phyloP scores from a whole-genome alignment of 2,888 invertebrate genomes.

The Plagiodera versicolora region DNA sequence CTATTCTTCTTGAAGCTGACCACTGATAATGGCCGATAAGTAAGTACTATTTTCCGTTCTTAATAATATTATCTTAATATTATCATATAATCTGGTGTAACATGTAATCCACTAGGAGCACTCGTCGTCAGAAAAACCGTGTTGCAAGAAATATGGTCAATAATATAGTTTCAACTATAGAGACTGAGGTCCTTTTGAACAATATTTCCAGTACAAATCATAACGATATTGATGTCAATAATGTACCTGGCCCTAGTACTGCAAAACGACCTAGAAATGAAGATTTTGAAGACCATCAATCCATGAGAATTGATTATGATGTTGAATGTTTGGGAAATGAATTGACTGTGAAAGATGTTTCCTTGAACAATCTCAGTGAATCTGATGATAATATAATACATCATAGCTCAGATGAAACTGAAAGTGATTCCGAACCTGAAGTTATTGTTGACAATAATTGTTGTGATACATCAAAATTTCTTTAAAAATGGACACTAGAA shows the following conservation, averaged over 20 bases:
- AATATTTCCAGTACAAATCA: conserved; percentile 6
- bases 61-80: too few relatives aligned
- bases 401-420: background rate
- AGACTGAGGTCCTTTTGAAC: conserved; percentile 1
- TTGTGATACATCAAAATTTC: conserved; percentile 9
- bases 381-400: background rate
- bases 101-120: background rate
- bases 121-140: conserved; percentile 4
- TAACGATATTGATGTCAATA: background rate
- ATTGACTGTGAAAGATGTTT: background rate
- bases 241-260: conserved; percentile 7
- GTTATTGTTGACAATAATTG: background rate
- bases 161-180: conserved; percentile 2
- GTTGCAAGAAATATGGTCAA: background rate
- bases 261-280: conserved; percentile 1
- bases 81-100: too few relatives aligned
- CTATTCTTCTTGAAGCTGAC: too few relatives aligned
- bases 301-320: background rate
- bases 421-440: background rate
- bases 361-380: background rate
- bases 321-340: background rate
- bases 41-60: too few relatives aligned
- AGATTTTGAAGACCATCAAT: conserved; percentile 4
- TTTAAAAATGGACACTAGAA: conserved; percentile 17
- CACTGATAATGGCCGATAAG: too few relatives aligned